Conservation (phyloP, 2,113 vertebrate genomes). For the Neofelis nebulosa region DNA sequence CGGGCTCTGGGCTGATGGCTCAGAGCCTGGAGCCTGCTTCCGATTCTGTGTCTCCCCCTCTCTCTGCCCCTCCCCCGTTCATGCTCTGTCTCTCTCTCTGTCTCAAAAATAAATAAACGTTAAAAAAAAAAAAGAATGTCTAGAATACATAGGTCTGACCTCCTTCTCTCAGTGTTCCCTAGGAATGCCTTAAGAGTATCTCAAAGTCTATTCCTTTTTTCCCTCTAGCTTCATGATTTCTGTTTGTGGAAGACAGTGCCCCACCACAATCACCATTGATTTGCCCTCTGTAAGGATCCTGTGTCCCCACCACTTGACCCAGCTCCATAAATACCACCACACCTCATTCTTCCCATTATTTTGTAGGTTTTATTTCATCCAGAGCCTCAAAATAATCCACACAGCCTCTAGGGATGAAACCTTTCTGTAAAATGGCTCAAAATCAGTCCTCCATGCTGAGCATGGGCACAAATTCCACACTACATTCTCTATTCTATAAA, state of each 20-base stretch:
- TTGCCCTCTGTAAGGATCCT: fast-evolving
- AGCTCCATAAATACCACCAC: fast-evolving
- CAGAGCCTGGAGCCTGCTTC: no score
- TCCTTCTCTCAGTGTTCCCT: not conserved
- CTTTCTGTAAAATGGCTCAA: not conserved
- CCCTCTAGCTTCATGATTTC: not conserved
- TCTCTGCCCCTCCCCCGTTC: no score
- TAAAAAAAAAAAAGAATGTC: not conserved
- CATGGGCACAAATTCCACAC: not conserved
- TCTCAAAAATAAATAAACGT: no score
- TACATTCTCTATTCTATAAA: not conserved
- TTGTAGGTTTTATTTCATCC: not conserved
- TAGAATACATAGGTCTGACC: not conserved
- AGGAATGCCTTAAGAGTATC: no score
- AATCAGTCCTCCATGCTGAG: not conserved
- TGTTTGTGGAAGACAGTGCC: not conserved
- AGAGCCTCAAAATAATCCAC: not conserved
- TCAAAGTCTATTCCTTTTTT: not conserved
- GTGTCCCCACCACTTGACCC: not conserved
- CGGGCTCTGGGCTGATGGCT: no score
- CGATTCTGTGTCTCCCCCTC: no score
- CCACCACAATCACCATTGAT: no score
- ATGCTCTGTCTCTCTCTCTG: no score
- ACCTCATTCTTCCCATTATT: not conserved
- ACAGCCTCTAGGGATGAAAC: not conserved